Conservation (phyloP, 1,140 invertebrate species). For the Riptortus pedestris region DNA sequence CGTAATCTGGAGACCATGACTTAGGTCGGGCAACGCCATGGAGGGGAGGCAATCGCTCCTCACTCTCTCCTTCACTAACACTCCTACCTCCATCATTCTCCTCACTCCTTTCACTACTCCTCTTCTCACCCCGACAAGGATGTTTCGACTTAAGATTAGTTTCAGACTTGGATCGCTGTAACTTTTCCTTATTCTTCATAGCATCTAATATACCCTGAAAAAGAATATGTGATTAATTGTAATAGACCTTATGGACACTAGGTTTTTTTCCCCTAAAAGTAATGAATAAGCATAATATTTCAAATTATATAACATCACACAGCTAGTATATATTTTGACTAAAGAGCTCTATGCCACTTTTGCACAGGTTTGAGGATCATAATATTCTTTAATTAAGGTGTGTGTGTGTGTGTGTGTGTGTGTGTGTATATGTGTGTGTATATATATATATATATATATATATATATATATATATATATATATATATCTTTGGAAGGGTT, state of each 20-base stretch:
- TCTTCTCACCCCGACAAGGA: constrained; percentile 32
- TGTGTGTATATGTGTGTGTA: no score
- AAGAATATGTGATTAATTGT: no score
- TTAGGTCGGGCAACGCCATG: constrained; percentile 48
- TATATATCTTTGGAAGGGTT: no score
- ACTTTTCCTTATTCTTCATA: constrained; percentile 88
- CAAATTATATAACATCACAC: background rate
- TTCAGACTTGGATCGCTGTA: constrained; percentile 84
- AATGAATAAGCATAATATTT: background rate
- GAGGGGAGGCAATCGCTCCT: constrained; percentile 27
- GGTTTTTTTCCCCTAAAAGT: no score
- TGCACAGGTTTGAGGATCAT: no score
- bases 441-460: no score
- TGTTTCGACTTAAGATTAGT: constrained; percentile 71
- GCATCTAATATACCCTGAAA: constrained; percentile 76
- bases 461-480: no score
- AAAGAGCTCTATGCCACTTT: background rate
- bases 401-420: no score
- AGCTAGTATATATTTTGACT: background rate
- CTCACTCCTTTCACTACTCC: constrained; percentile 39
- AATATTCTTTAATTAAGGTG: no score
- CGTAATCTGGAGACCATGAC: constrained; percentile 69
- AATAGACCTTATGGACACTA: no score
- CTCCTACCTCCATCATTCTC: constrained; percentile 42
- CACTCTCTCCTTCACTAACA: constrained; percentile 36